Evolutionary conservation across 2,113 vertebrate genomes (phyloP).

Genomic region (Gasterosteus aculeatus): DNA sequence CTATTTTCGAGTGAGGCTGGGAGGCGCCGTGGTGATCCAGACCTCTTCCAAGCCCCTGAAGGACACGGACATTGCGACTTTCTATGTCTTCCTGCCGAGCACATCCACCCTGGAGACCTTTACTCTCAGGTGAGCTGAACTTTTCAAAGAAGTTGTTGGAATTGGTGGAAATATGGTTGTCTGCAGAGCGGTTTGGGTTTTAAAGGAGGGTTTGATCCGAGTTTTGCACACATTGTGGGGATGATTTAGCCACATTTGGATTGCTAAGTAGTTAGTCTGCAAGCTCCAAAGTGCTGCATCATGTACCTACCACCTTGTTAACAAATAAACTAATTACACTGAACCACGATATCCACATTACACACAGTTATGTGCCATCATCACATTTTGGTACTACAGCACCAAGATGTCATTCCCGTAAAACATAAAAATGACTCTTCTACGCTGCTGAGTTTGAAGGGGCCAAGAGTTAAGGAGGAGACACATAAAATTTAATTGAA

Average conservation of each 20-base stretch:
- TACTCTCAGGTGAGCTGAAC: constrained; percentile 86
- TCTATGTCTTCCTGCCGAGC: constrained; percentile 85
- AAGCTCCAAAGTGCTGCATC: neutral
- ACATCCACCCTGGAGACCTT: constrained; percentile 86
- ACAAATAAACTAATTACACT: neutral
- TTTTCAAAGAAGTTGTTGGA: neutral
- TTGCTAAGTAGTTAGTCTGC: neutral
- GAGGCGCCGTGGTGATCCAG: constrained; percentile 84
- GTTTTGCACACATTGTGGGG: neutral
- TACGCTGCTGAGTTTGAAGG: constrained; percentile 39
- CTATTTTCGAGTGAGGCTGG: constrained; percentile 85
- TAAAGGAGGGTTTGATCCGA: neutral
- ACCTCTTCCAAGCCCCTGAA: constrained; percentile 84
- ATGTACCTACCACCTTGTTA: neutral
- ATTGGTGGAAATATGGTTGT: neutral
- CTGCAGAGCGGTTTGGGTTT: neutral
- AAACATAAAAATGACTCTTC: constrained; percentile 34
- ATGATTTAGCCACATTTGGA: constrained; percentile 11
- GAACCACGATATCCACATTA: constrained; percentile 2
- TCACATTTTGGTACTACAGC: neutral
- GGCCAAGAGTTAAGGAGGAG: constrained; percentile 34
- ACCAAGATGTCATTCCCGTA: constrained; percentile 14
- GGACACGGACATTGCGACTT: constrained; percentile 86
- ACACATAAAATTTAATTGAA: constrained; percentile 58
- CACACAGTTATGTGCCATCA: neutral